Conservation (phyloP, 2,113 vertebrate genomes). For the Ochotona curzoniae region DNA sequence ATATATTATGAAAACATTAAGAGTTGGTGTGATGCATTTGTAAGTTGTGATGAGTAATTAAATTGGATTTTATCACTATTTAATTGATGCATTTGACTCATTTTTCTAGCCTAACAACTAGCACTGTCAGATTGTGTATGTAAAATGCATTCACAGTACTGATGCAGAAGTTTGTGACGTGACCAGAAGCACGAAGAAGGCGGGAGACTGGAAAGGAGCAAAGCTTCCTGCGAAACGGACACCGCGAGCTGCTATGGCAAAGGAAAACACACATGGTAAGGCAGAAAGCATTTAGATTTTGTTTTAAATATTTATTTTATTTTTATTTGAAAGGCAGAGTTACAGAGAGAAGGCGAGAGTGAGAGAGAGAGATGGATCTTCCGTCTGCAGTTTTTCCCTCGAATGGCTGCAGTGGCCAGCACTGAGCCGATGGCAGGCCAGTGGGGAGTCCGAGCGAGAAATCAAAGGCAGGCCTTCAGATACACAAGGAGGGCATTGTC, state of each 20-base stretch:
- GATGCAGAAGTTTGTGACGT: neutral
- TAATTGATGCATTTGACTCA: neutral
- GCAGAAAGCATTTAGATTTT: neutral
- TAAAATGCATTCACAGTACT: neutral
- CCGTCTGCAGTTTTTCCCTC: too few relatives aligned
- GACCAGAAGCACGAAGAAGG: neutral
- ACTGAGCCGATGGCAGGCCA: too few relatives aligned
- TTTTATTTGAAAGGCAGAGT: too few relatives aligned
- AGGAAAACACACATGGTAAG: neutral
- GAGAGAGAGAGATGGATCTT: too few relatives aligned
- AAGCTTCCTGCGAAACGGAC: neutral
- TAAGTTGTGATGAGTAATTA: neutral
- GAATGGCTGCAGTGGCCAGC: too few relatives aligned
- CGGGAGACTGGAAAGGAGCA: neutral
- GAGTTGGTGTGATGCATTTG: neutral
- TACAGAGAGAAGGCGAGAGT: too few relatives aligned
- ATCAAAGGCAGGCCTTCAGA: too few relatives aligned
- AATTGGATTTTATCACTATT: neutral
- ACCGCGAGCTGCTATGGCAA: neutral
- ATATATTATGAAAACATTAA: neutral
- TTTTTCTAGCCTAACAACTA: neutral
- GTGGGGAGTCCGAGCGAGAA: too few relatives aligned
- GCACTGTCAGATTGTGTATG: neutral
- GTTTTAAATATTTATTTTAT: too few relatives aligned
- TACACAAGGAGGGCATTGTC: too few relatives aligned